A percentile compares a stretch with the other conserved stretches of the same genome.
phyloP scores from a whole-genome alignment of 2,113 vertebrate species.

The Cyanoderma ruficeps region DNA sequence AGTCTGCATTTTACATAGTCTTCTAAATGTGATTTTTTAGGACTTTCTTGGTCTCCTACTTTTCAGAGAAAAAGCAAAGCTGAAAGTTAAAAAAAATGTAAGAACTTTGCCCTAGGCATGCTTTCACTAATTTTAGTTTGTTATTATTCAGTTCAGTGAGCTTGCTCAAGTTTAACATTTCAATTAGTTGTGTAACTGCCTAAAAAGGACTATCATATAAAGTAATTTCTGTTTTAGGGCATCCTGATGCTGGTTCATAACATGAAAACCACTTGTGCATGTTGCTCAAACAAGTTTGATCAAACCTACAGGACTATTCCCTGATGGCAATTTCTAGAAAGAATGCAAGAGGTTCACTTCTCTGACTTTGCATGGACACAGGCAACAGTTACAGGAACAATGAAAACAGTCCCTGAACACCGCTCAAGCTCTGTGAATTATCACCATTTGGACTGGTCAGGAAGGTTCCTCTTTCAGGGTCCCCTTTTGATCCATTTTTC shows the following conservation, averaged over 20 bases:
- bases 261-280: neutral
- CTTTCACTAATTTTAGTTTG: conserved; percentile 38
- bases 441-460: neutral
- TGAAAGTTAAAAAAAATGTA: conserved; percentile 10
- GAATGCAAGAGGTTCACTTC: neutral
- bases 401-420: neutral
- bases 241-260: neutral
- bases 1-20: neutral
- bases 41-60: neutral
- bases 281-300: neutral
- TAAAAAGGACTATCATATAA: conserved; percentile 7
- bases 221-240: neutral
- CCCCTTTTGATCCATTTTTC: neutral
- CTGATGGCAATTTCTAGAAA: neutral
- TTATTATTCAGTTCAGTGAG: conserved; percentile 45
- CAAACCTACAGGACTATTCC: neutral
- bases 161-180: conserved; percentile 34
- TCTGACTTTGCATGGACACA: neutral
- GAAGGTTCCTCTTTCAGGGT: neutral
- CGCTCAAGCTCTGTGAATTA: neutral
- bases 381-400: neutral
- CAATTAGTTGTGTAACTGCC: conserved; percentile 37
- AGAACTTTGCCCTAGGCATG: conserved; percentile 29
- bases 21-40: neutral
- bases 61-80: neutral